These are phyloP conservation scores for Festucalex cinctus DNA, from an alignment of 2,113 vertebrate species.

Conservation along the genomic window DNA sequence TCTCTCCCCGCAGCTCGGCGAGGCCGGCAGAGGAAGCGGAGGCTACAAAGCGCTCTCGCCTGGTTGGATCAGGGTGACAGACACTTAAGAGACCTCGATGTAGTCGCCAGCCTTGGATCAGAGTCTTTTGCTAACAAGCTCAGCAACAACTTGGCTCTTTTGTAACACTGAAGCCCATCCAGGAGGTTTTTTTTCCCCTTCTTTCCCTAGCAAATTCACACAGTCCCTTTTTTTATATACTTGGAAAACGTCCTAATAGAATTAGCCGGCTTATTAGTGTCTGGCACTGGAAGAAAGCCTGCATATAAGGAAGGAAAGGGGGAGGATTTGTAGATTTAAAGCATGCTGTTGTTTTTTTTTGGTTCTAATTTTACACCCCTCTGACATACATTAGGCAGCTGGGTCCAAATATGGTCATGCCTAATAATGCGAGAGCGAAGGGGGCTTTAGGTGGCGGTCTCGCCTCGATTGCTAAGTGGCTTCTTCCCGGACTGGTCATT, in stretches of 20 bases:
- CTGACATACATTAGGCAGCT: not conserved
- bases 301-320: slow-evolving; percentile 53
- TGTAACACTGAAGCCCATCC: slow-evolving; percentile 40
- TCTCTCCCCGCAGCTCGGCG: not conserved
- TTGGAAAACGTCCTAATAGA: slow-evolving; percentile 56
- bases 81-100: slow-evolving; percentile 66
- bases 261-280: slow-evolving; percentile 68
- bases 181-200: slow-evolving; percentile 50
- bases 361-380: slow-evolving; percentile 60
- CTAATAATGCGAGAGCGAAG: not conserved
- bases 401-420: not conserved
- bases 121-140: slow-evolving; percentile 72
- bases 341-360: not conserved
- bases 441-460: not conserved
- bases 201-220: slow-evolving; percentile 39
- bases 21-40: slow-evolving; percentile 33
- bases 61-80: slow-evolving; percentile 70
- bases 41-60: slow-evolving; percentile 64
- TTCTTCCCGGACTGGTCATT: not conserved
- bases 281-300: slow-evolving; percentile 58
- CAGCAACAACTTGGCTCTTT: slow-evolving; percentile 43
- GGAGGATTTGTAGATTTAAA: slow-evolving; percentile 50
- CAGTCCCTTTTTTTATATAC: slow-evolving; percentile 45
- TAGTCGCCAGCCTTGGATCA: slow-evolving; percentile 67
- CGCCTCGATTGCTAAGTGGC: not conserved